Evolutionary conservation across 2,888 invertebrate genomes (phyloP), one percentile per base, ranked within the genome.

Genomic region (Idaea dimidiata): DNA sequence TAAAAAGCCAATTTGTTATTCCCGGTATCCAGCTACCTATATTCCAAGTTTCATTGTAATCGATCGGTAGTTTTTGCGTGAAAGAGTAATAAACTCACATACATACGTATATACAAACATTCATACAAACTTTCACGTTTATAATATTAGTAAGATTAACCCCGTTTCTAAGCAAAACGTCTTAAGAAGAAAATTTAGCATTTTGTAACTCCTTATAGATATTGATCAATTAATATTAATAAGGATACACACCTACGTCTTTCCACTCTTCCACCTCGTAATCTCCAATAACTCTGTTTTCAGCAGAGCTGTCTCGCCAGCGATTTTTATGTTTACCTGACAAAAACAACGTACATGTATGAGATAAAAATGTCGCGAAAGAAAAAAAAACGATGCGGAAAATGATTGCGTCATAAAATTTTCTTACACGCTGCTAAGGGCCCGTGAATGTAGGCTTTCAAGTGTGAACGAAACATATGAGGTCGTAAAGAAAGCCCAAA

Each of bases 261-360:
- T 95, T 94, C 95, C 95, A 95, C 87, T 95, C 95, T 88, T 95
- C 95, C 73, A 95, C 93, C 77, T 95, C 95, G 85, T 95, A 95
- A 89, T 95, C 96, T 72, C 93, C 93, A 70, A 94, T 89, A 72
- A 94, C 93, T 88, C 94, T 93, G 81, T 94, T 93, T 80, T 94
- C 94, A 67, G 94, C 90, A 53, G 93, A 89, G 69, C 86, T 87
- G 78, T 94, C 93, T 68, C 93, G 89, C 89, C 93, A 93, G 70
- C 93, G 93, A 80, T 93, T 94, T 84, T 92, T 93, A 76, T 93
- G 91, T 84, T 93, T 93, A 79, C 93, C 94, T 94, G 85, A 70
- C 76, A 79, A 72, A 80, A 73, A 77, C 69, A 76, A 73, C 66
- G 67, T 69, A 68, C 60, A 73, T 73, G 66, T 43, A 43, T 43